A percentile compares a stretch with the other conserved stretches of the same genome.
phyloP scores from a whole-genome alignment of 2,797 vertebrate genomes.

The Pteropus rufus region DNA sequence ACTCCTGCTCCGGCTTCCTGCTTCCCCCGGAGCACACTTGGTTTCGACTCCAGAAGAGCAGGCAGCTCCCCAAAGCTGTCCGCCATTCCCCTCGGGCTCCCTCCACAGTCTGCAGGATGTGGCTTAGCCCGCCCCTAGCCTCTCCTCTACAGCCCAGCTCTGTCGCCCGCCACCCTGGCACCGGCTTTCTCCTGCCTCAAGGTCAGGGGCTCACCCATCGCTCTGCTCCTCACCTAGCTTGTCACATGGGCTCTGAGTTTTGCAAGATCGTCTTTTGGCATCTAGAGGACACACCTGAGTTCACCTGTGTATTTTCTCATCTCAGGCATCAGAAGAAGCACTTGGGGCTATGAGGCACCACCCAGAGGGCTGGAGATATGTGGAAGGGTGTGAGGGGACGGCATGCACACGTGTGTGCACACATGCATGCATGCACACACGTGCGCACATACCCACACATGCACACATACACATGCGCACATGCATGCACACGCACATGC shows the following conservation, averaged over 20 bases:
- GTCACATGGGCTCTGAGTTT: rapidly evolving
- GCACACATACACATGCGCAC: too few species aligned
- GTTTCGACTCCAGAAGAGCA: too few species aligned
- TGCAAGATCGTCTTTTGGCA: not conserved
- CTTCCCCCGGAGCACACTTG: rapidly evolving
- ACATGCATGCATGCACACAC: too few species aligned
- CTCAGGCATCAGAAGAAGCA: not conserved
- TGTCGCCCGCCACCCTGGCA: rapidly evolving
- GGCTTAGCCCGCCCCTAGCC: rapidly evolving
- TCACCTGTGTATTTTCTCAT: rapidly evolving
- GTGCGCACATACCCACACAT: too few species aligned
- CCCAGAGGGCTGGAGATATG: not conserved
- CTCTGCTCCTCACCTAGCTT: not conserved
- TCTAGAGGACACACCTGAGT: too few species aligned
- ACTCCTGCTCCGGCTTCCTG: not conserved
- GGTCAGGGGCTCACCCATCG: rapidly evolving
- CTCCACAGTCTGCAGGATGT: rapidly evolving
- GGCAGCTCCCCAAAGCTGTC: rapidly evolving
- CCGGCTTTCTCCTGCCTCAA: rapidly evolving
- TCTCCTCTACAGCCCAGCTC: rapidly evolving
- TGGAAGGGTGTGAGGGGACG: not conserved
- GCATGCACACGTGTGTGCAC: rapidly evolving
- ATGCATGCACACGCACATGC: too few species aligned
- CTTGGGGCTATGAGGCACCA: rapidly evolving
- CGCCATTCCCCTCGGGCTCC: too few species aligned